Percentiles rank a stretch among this genome's conserved stretches.
Conservation (phyloP, 2,888 invertebrate genomes). For the Pachliopta kotzebuea region DNA sequence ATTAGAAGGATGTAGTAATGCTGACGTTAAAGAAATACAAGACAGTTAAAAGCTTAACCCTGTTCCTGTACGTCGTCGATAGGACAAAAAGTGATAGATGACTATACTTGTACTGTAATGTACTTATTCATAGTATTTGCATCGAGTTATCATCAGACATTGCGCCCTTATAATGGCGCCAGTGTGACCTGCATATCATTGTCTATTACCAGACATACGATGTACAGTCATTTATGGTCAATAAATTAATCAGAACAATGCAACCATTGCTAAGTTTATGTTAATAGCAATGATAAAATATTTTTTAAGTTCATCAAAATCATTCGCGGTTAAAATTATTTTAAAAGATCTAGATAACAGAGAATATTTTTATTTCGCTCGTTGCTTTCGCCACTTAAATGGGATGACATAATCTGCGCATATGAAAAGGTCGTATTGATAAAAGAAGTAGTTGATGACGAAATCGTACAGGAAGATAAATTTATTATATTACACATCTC, state of each 20-base stretch:
- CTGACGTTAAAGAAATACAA: conserved; percentile 50
- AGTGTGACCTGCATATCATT: conserved; percentile 26
- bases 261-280: background rate
- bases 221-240: conserved; percentile 7
- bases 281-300: no score
- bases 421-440: conserved; percentile 28
- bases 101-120: no score
- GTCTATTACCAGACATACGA: conserved; percentile 16
- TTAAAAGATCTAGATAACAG: background rate
- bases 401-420: conserved; percentile 24
- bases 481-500: conserved; percentile 15
- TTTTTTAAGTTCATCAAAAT: background rate
- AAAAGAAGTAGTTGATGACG: conserved; percentile 17
- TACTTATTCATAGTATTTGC: conserved; percentile 29
- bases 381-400: conserved; percentile 24
- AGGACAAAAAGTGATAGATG: conserved; percentile 34
- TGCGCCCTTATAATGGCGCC: conserved; percentile 24
- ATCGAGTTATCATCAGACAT: conserved; percentile 30
- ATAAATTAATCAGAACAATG: conserved; percentile 8
- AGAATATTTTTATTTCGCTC: conserved; percentile 22
- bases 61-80: conserved; percentile 39
- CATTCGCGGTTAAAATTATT: background rate
- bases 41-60: conserved; percentile 68
- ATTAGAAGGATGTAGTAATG: conserved; percentile 21
- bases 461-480: conserved; percentile 23